A percentile compares a stretch with the other conserved stretches of the same genome.
Evolutionary conservation across 2,797 vertebrate genomes (phyloP).

Genomic region (Octomys mimax): DNA sequence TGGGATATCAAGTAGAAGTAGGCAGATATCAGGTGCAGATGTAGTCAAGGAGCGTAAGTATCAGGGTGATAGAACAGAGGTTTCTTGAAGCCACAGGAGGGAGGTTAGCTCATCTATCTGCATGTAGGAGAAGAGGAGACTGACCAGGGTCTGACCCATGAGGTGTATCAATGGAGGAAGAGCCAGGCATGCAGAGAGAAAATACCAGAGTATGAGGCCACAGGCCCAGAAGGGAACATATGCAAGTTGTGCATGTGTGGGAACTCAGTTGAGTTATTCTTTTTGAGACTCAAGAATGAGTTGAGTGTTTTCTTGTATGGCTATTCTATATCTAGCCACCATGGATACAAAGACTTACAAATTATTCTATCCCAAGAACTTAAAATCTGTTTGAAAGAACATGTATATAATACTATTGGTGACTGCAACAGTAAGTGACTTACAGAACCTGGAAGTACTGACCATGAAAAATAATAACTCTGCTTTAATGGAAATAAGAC

Average conservation of each 20-base stretch:
- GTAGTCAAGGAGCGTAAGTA: no score
- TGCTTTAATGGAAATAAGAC: background rate
- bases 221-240: background rate
- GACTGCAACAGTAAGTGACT: background rate
- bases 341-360: background rate
- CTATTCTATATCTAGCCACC: background rate
- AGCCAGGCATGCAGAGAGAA: background rate
- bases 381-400: slow-evolving; percentile 18
- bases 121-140: background rate
- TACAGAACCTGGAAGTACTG: background rate
- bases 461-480: background rate
- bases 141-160: background rate
- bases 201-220: no score
- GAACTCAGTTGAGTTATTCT: background rate
- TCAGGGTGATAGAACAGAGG: background rate
- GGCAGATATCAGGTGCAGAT: background rate
- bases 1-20: background rate
- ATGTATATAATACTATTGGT: background rate
- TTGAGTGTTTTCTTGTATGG: background rate
- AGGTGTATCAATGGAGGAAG: background rate
- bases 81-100: background rate
- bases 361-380: background rate
- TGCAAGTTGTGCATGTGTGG: no score
- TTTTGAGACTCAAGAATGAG: background rate
- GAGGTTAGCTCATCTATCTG: background rate